Evolutionary conservation across 2,888 invertebrate species (phyloP).

Genomic region (Chaetoderma sp.): DNA sequence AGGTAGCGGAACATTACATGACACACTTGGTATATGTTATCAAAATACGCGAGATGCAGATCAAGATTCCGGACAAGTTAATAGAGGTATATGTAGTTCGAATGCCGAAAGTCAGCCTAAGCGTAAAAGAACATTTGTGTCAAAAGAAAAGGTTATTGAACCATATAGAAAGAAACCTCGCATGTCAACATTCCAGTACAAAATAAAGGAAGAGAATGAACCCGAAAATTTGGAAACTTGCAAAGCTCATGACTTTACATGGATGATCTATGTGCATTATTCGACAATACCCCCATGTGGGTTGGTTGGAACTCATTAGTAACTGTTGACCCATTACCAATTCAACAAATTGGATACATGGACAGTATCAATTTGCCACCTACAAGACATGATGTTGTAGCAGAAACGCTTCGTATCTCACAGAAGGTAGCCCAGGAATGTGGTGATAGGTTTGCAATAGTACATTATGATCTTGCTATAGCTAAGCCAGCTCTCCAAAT

Average conservation of each 20-base stretch:
- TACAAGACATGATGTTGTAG: conserved; percentile 31
- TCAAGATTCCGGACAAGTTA: not conserved
- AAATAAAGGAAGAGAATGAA: too few relatives aligned
- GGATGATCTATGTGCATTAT: too few relatives aligned
- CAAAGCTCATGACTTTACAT: too few relatives aligned
- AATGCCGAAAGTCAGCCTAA: not conserved
- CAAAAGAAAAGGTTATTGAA: not conserved
- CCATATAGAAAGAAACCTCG: conserved; percentile 23
- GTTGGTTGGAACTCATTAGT: conserved; percentile 31
- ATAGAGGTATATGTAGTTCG: not conserved
- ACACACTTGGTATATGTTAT: conserved; percentile 29
- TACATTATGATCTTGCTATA: conserved; percentile 31
- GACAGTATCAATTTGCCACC: conserved; percentile 23
- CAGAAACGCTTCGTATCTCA: conserved; percentile 28
- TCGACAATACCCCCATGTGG: too few relatives aligned
- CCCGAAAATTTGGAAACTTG: too few relatives aligned
- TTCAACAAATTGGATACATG: conserved; percentile 35
- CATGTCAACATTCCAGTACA: too few relatives aligned
- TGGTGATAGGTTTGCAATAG: conserved; percentile 24
- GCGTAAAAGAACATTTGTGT: not conserved
- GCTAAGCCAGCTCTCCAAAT: conserved; percentile 42
- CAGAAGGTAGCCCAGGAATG: too few relatives aligned
- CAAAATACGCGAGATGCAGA: conserved; percentile 5
- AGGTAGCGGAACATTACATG: conserved; percentile 25
- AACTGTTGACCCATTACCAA: conserved; percentile 20